A percentile compares a stretch with the other conserved stretches of the same genome.
Conservation (phyloP, 2,888 invertebrate species). For the Stenotaenia linearis region DNA sequence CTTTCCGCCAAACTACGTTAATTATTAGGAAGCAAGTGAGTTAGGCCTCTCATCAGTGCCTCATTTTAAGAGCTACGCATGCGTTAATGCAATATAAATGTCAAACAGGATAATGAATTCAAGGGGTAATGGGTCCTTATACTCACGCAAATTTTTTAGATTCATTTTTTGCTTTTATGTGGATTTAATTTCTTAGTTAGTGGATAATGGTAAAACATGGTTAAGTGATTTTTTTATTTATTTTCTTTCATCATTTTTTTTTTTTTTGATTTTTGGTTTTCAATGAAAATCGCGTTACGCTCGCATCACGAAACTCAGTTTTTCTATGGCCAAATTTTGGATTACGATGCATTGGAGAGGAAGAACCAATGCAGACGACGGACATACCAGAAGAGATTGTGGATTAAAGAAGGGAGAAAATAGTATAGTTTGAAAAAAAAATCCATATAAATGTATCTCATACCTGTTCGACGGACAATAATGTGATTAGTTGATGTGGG, state of each 20-base stretch:
- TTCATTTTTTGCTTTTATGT: neutral
- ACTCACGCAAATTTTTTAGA: constrained; percentile 2
- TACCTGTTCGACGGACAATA: neutral
- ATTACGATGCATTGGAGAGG: constrained; percentile 5
- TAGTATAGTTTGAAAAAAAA: neutral
- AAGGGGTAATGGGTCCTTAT: neutral
- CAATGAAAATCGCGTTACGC: neutral
- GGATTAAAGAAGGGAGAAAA: neutral
- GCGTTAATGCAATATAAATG: constrained; percentile 6
- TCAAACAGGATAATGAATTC: constrained; percentile 19
- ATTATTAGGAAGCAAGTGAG: constrained; percentile 5
- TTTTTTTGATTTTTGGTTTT: neutral
- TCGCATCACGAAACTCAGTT: constrained; percentile 1
- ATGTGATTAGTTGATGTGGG: neutral
- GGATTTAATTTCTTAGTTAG: neutral
- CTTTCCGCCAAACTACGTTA: constrained; percentile 10
- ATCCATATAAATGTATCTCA: neutral
- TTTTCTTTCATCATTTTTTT: neutral
- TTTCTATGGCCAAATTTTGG: neutral
- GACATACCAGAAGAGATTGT: constrained; percentile 6
- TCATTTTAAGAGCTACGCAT: neutral
- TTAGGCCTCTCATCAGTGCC: constrained; percentile 3
- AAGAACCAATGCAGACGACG: constrained; percentile 7
- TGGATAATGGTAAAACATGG: neutral
- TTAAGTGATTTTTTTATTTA: neutral